phyloP scores from a whole-genome alignment of 2,888 invertebrate species.

The Cephus nigrinus region DNA sequence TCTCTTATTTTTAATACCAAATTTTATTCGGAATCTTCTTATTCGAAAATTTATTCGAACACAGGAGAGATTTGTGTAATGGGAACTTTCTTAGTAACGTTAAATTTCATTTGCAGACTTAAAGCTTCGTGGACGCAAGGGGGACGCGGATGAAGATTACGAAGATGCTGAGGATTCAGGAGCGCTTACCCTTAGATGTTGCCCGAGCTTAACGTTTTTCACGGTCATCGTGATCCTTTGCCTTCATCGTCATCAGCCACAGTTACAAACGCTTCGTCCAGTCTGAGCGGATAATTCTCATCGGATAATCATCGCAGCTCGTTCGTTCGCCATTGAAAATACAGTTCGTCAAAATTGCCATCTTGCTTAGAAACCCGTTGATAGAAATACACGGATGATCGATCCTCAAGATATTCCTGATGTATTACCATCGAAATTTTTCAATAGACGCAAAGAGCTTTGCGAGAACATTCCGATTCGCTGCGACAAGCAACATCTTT shows the following conservation, averaged over 20 bases:
- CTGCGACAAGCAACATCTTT: not conserved
- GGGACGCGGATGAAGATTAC: slow-evolving; percentile 45
- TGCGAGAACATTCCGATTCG: too few species aligned
- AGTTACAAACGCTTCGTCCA: slow-evolving; percentile 51
- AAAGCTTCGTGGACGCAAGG: slow-evolving; percentile 56
- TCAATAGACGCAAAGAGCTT: too few species aligned
- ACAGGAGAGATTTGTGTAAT: not conserved
- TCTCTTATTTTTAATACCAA: not conserved
- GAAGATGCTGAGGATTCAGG: slow-evolving; percentile 57
- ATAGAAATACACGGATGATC: not conserved
- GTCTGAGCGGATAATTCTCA: slow-evolving; percentile 45
- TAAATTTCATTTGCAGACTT: slow-evolving; percentile 42
- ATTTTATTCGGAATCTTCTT: not conserved
- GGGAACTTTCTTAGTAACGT: slow-evolving; percentile 20
- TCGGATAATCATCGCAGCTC: slow-evolving; percentile 18
- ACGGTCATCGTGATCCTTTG: slow-evolving; percentile 43
- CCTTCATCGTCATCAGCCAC: slow-evolving; percentile 50
- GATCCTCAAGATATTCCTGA: not conserved
- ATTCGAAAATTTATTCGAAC: not conserved
- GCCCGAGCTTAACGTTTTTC: slow-evolving; percentile 37
- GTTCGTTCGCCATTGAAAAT: slow-evolving; percentile 14
- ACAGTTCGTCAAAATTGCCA: not conserved
- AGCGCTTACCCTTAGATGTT: slow-evolving; percentile 35
- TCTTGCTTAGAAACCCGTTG: not conserved
- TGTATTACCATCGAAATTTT: not conserved